These are phyloP conservation scores for Theropithecus gelada DNA, from an alignment of 2,113 vertebrate genomes.

Conservation along the genomic window DNA sequence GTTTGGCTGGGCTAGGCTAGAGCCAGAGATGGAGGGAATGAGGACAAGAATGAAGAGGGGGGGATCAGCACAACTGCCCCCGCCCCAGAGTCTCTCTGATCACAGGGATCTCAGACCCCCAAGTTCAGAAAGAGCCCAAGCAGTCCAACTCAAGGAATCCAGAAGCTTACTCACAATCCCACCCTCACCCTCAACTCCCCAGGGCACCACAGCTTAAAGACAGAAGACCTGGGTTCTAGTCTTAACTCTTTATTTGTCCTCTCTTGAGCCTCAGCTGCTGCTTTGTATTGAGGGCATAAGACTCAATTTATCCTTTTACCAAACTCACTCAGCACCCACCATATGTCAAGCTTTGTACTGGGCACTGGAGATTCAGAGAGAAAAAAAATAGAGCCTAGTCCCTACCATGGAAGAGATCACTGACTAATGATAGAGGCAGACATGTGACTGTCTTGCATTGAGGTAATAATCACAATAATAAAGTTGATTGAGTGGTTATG, in stretches of 20 bases:
- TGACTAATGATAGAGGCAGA: not conserved
- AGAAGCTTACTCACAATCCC: not conserved
- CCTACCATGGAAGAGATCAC: not conserved
- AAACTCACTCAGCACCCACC: constrained; percentile 17
- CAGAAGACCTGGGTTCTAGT: not conserved
- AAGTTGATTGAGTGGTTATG: not conserved
- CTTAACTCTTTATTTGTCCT: not conserved
- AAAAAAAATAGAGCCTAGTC: not conserved
- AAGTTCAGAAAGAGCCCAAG: not conserved
- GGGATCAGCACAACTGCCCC: not conserved
- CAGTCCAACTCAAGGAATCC: not conserved
- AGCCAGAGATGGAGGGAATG: constrained; percentile 37
- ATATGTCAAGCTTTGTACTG: not conserved
- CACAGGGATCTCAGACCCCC: not conserved
- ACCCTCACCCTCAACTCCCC: not conserved
- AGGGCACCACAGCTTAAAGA: not conserved
- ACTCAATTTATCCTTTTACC: not conserved
- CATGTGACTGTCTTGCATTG: not conserved
- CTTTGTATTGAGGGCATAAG: not conserved
- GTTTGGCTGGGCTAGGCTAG: constrained; percentile 80
- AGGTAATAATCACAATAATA: not conserved
- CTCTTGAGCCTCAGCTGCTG: not conserved
- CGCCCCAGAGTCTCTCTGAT: not conserved
- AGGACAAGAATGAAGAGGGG: not conserved
- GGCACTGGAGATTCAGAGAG: not conserved